Base-by-base conservation (phyloP, 2,888 invertebrate species). In the Oxycera nigricornis region DNA sequence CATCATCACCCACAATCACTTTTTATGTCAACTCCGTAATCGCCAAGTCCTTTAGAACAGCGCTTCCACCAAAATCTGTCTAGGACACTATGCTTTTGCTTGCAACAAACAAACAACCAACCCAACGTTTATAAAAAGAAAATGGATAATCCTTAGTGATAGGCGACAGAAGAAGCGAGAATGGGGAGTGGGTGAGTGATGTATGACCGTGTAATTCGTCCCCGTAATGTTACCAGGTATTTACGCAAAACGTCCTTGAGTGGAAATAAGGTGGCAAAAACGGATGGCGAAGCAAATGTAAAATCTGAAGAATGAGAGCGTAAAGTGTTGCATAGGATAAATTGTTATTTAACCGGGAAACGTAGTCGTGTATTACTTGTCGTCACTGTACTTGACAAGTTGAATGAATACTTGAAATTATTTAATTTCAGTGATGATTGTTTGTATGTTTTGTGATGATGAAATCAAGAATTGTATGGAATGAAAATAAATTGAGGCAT, bases 181-280 rank as follows among this genome's bases (percentile, higher is more conserved):
- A 50, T n/a, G 9, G 39, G 7, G 17, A 50, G 50, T 50, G 24
- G 24, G 24, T 2, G 24, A 55, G 22, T 24, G 24, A 55, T 24
- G 17, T 55, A 55, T 55, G 55, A 22, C 24, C 17, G 55, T 55
- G 55, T 55, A 55, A 55, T 55, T 55, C 24, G 55, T 14, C 17
- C 39, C 17, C 3, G 24, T 24, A 24, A 55, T 14, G 24, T 55
- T 20, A 55, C 55, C 55, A 22, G 24, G 22, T 24, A 55, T 11
- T 55, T 7, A 55, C 55, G 55, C 24, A 24, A 24, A 55, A 55
- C 7, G 39, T 55, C 2, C 24, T 55, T 55, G 22, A 6, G 24
- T n/a, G n/a, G n/a, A n/a, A n/a, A n/a, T n/a, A n/a, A n/a, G n/a
- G n/a, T n/a, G n/a, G n/a, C n/a, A n/a, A n/a, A n/a, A n/a, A n/a